Base-by-base conservation (phyloP, 2,888 invertebrate species). In the Agonopterix heracliana region DNA sequence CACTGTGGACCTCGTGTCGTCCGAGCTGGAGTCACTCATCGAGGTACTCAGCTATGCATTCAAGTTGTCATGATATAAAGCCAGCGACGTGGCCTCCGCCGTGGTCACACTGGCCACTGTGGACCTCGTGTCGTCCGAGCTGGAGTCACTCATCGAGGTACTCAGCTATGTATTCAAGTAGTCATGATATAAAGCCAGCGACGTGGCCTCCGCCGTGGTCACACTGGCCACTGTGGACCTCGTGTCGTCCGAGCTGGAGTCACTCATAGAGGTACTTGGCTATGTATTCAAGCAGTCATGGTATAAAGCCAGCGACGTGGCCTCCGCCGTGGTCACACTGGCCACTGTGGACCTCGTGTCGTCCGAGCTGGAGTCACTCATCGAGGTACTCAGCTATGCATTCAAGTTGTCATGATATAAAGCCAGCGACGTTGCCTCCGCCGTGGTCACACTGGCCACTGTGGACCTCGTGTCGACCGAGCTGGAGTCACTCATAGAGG, bases 391-490 rank as follows among this genome's bases (percentile, higher is more conserved):
- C 9, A 9, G 9, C 35, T 36, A 3, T 36, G 11, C 1, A 41
- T 17, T 10, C 9, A 43, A 14, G 43, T 9, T 41, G 38, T 14
- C 9, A n/a, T 36, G 36, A 36, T 36, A 35, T 35, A 35, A 4
- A 8, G 35, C 35, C 35, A n/a, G 92, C 49, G 95, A 95, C 66
- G 66, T 93, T 7, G 91, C 92, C 41, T 90, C 94, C 0, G 86
- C 94, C 5, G 81, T 94, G 3, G 74, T 93, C 45, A 94, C 95
- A 0, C 72, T 94, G 13, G 95, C n/a, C n/a, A n/a, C n/a, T n/a
- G n/a, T n/a, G n/a, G n/a, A n/a, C n/a, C n/a, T n/a, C n/a, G n/a
- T n/a, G 93, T 0, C 93, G 40, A 62, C 78, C 0, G 83, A 90
- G 9, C 61, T n/a, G 9, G 40, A 46, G 2, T 10, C 9, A 7